These are phyloP conservation scores for Sitophilus oryzae DNA, from an alignment of 1,140 invertebrate genomes.

Conservation along the genomic window DNA sequence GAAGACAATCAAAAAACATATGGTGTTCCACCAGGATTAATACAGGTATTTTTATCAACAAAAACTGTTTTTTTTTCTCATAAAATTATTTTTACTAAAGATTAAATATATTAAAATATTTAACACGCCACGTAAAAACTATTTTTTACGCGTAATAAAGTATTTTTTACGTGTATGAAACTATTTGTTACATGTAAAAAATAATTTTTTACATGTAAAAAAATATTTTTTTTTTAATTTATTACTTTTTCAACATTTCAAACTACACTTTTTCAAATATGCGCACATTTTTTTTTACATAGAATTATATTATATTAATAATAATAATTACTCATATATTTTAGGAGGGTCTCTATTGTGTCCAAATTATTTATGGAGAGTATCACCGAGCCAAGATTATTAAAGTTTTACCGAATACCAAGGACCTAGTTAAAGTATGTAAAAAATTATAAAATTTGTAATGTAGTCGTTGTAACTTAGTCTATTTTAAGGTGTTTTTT, in stretches of 20 bases:
- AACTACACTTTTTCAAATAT: too few species aligned
- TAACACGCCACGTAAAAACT: too few species aligned
- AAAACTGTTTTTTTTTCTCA: background rate
- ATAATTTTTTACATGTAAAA: too few species aligned
- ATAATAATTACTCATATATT: background rate
- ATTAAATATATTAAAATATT: background rate
- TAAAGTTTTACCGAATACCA: conserved; percentile 14
- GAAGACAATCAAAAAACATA: conserved; percentile 3
- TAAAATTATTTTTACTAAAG: background rate
- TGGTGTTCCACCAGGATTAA: background rate
- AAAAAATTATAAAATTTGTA: background rate
- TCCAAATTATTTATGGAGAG: conserved; percentile 22
- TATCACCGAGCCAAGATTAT: conserved; percentile 33
- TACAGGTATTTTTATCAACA: conserved; percentile 12
- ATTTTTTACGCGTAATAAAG: too few species aligned
- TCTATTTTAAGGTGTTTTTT: conserved; percentile 30
- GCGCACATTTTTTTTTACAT: background rate
- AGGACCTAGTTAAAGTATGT: conserved; percentile 27
- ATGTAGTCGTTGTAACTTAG: background rate
- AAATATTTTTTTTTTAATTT: too few species aligned
- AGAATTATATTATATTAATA: background rate
- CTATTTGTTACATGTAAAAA: too few species aligned
- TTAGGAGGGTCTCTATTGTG: conserved; percentile 31
- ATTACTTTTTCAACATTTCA: too few species aligned
- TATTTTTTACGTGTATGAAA: too few species aligned